Evolutionary conservation across 2,113 vertebrate genomes (phyloP).

Genomic region (western clawed frog (Xenopus tropicalis)): DNA sequence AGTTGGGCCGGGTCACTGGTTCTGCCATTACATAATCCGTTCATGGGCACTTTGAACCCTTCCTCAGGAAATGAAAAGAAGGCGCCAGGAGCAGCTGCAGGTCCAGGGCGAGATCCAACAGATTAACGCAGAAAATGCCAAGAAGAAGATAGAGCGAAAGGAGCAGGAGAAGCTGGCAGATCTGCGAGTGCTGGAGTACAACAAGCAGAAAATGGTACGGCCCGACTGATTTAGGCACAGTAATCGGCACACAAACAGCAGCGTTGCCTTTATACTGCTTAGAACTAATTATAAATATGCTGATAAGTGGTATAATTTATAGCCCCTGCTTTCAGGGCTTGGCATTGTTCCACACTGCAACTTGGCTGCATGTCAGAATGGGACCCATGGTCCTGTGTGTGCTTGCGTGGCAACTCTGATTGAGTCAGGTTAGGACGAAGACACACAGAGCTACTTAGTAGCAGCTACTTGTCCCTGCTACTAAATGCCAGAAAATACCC

Average conservation of each 20-base stretch:
- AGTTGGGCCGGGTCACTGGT: accelerated
- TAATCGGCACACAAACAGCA: background rate
- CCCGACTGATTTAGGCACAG: background rate
- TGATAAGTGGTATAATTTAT: no score
- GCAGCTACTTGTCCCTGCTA: no score
- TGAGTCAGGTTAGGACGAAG: no score
- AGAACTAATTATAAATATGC: background rate
- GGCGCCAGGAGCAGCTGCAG: constrained; percentile 59
- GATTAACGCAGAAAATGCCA: constrained; percentile 69
- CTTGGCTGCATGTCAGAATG: no score
- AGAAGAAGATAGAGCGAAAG: constrained; percentile 60
- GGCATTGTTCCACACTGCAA: no score
- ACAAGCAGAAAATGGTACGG: constrained; percentile 71
- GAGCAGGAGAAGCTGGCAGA: constrained; percentile 75
- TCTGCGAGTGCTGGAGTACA: constrained; percentile 69
- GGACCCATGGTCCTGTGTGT: no score
- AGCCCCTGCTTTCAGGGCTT: no score
- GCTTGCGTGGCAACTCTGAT: no score
- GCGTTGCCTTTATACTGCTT: background rate
- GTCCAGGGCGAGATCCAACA: constrained; percentile 73
- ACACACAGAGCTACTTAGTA: no score
- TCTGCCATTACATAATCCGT: accelerated
- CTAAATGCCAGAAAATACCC: no score
- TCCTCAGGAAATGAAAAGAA: constrained; percentile 67
- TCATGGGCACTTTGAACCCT: background rate